Percentiles rank a stretch among this genome's conserved stretches.
phyloP scores from a whole-genome alignment of 2,113 vertebrate species.

The Dipodomys stephensi region DNA sequence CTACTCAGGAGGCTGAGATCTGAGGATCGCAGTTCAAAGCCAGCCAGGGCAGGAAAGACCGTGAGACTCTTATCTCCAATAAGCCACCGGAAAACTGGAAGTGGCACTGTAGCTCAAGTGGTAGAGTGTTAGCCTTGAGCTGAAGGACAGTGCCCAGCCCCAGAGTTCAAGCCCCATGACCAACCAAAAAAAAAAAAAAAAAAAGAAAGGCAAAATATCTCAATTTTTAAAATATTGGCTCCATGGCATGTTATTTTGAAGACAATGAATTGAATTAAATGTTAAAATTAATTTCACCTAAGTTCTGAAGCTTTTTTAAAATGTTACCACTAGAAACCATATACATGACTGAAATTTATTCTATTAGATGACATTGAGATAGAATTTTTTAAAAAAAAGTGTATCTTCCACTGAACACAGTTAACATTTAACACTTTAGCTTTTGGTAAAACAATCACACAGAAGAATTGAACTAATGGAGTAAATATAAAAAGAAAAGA shows the following conservation, averaged over 20 bases:
- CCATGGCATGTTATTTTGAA: neutral
- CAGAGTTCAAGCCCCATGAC: too few relatives aligned
- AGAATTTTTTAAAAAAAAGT: neutral
- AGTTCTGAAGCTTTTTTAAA: neutral
- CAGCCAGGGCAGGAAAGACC: too few relatives aligned
- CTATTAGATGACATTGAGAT: neutral
- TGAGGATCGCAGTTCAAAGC: too few relatives aligned
- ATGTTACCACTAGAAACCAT: neutral
- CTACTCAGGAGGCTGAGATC: too few relatives aligned
- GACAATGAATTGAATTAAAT: neutral
- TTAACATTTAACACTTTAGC: slow-evolving; percentile 43
- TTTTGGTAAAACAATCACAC: slow-evolving; percentile 11
- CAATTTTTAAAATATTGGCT: neutral
- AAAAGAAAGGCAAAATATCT: neutral
- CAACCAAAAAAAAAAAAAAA: neutral
- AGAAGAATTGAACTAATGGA: neutral
- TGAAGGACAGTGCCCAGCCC: too few relatives aligned
- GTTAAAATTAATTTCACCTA: slow-evolving; percentile 28
- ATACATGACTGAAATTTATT: neutral
- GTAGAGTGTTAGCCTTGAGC: too few relatives aligned
- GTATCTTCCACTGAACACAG: neutral
- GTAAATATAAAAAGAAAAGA: neutral
- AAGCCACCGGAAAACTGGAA: too few relatives aligned
- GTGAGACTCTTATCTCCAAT: too few relatives aligned
- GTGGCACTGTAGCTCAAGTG: too few relatives aligned